Percentiles rank a stretch among this genome's conserved stretches.
phyloP scores from a whole-genome alignment of 2,113 vertebrate genomes.

The Python bivittatus region DNA sequence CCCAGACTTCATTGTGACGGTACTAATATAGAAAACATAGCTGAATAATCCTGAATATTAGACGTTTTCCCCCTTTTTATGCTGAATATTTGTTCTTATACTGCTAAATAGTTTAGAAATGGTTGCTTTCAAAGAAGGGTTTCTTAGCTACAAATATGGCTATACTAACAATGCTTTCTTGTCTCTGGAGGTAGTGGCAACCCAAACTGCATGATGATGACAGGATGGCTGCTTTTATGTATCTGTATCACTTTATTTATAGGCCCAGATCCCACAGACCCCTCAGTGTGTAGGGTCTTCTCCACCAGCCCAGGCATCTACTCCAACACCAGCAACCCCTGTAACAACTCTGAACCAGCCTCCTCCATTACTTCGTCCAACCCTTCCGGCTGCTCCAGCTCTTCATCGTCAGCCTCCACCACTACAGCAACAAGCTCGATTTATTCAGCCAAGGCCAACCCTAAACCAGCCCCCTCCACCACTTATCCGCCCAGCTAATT shows the following conservation, averaged over 20 bases:
- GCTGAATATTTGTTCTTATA: constrained; percentile 45
- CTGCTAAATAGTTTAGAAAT: constrained; percentile 66
- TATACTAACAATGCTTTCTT: constrained; percentile 73
- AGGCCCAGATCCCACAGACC: constrained; percentile 82
- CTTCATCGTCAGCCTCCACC: constrained; percentile 95
- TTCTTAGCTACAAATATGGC: constrained; percentile 49
- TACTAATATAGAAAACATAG: constrained; percentile 58
- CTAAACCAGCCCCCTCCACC: constrained; percentile 91
- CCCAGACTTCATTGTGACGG: constrained; percentile 57
- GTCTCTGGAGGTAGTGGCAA: constrained; percentile 72
- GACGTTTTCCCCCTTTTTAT: background rate
- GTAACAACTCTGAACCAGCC: constrained; percentile 88
- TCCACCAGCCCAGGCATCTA: constrained; percentile 80
- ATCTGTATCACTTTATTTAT: constrained; percentile 73
- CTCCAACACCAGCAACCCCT: constrained; percentile 77
- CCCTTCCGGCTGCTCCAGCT: constrained; percentile 90
- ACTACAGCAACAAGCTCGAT: constrained; percentile 93
- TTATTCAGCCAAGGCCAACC: constrained; percentile 87
- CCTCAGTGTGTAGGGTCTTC: constrained; percentile 85
- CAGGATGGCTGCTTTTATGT: constrained; percentile 50
- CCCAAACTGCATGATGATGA: constrained; percentile 50
- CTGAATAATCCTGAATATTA: background rate
- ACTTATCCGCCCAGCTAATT: constrained; percentile 93
- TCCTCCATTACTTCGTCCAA: constrained; percentile 91
- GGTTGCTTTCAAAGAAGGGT: constrained; percentile 69